A percentile compares a stretch with the other conserved stretches of the same genome.
Conservation (phyloP, 35 echinoderm and acorn worm genomes). For the Ptychodera flava region DNA sequence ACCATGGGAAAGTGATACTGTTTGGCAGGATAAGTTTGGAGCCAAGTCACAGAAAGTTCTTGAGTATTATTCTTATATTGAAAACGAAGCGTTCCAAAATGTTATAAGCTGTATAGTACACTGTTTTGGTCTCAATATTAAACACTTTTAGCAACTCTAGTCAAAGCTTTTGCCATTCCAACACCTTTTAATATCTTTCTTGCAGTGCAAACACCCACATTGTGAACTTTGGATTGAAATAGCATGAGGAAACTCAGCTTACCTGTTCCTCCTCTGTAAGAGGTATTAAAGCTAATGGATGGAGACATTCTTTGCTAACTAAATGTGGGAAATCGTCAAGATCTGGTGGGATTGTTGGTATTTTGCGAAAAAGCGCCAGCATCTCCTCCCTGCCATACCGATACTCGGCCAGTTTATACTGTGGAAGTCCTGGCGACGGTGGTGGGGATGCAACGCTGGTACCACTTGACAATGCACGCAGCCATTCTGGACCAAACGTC, state of each 20-base stretch:
- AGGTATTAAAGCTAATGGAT: conserved; percentile 70
- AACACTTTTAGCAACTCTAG: too few species aligned
- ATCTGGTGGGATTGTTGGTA: conserved; percentile 53
- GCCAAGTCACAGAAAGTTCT: too few species aligned
- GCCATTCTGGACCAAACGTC: conserved; percentile 97
- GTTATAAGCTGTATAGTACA: too few species aligned
- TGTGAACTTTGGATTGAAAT: too few species aligned
- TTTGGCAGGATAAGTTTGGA: too few species aligned
- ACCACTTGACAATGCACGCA: conserved; percentile 79
- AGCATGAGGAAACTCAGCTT: conserved; percentile 3
- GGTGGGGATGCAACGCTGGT: conserved; percentile 13
- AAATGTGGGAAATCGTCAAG: conserved; percentile 79
- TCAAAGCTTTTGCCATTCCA: too few species aligned
- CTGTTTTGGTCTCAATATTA: too few species aligned
- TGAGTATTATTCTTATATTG: too few species aligned
- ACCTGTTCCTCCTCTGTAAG: conserved; percentile 97
- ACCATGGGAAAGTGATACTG: too few species aligned
- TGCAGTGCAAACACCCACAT: too few species aligned
- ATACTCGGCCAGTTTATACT: conserved; percentile 97
- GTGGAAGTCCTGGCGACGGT: conserved; percentile 26
- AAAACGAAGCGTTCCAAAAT: too few species aligned
- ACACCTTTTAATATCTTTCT: too few species aligned
- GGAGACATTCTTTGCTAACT: conserved; percentile 65
- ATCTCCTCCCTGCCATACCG: conserved; percentile 94
- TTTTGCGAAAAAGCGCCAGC: conserved; percentile 76